These are phyloP conservation scores for Mormyrops boulengeri DNA, from an alignment of 2,797 vertebrate species.

Conservation along the genomic window DNA sequence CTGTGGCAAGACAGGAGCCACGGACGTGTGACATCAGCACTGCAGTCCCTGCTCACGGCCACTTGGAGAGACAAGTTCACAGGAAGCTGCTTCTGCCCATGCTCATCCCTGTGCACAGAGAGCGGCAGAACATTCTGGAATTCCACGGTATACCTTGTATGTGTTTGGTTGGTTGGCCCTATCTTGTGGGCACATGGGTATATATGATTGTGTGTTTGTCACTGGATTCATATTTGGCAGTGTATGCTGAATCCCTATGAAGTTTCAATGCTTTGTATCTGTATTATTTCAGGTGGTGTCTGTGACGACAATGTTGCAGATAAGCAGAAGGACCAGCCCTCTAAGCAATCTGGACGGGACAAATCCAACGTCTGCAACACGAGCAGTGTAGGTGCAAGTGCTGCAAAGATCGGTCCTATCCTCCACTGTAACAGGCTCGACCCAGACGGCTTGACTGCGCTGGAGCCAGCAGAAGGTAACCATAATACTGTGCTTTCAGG, in stretches of 20 bases:
- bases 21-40: not conserved
- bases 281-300: slow-evolving; percentile 24
- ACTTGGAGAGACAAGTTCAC: slow-evolving; percentile 5
- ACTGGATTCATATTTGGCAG: not conserved
- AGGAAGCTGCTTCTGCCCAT: slow-evolving; percentile 32
- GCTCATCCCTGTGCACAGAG: not conserved
- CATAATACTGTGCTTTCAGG: not conserved
- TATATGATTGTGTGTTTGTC: not conserved
- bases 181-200: not conserved
- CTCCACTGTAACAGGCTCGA: not conserved
- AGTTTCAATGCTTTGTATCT: not conserved
- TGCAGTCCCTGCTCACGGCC: not conserved
- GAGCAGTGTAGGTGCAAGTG: not conserved
- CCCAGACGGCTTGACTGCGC: slow-evolving; percentile 11
- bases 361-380: not conserved
- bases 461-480: slow-evolving; percentile 33
- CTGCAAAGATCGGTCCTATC: not conserved
- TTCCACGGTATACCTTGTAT: not conserved
- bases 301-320: slow-evolving; percentile 1
- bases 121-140: not conserved
- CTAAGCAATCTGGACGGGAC: slow-evolving; percentile 4
- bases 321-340: slow-evolving; percentile 11
- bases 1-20: slow-evolving; percentile 11
- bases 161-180: not conserved
- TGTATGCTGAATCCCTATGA: no score